Evolutionary conservation across 92 coral and sea anemone genomes (phyloP), one percentile per base, ranked within the genome.

Genomic region (Epizoanthus ramosus): DNA sequence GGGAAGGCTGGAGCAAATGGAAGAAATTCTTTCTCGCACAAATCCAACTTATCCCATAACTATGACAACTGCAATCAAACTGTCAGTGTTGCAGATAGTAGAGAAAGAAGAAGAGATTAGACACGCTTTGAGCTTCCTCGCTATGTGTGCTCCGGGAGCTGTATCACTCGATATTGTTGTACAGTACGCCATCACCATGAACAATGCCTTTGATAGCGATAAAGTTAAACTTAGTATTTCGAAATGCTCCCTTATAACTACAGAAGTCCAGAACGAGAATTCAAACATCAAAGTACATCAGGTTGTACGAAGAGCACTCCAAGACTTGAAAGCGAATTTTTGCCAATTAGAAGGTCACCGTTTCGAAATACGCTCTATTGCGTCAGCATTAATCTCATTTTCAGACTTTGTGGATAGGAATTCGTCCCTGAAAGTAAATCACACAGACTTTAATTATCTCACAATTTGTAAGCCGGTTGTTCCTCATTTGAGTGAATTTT

Each of bases 11-110:
- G 23, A 75, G 16, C 67, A 33, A 75, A 61, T 73, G 18, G 75
- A 67, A 14, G 6, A 39, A 57, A 5, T 82, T 17, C 56, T 61
- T 80, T n/a, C 65, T 25, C 14, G 25, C 19, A 73, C 71, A n/a
- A 86, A 86, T 71, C 58, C 31, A 54, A 41, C 73, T 22, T 86
- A 86, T 67, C 77, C 73, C 9, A 61, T 59, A 10, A 70, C 81
- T n/a, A 86, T 86, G 89, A 67, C 80, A 25, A 18, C 86, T 33
- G 82, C 82, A n/a, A 82, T 73, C 35, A 64, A 76, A 7, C 59
- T 80, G 1, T 79, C 86, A 2, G 81, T 80, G 47, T n/a, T 50
- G 16, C 53, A 74, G 53, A 10, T 15, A 15, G 63, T 31, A 45
- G 80, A 74, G 58, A 53, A 19, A 6, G 80, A 74, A 58, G 22